Evolutionary conservation across 23 tunicate genomes (phyloP).

Genomic region (Diplosoma virens): DNA sequence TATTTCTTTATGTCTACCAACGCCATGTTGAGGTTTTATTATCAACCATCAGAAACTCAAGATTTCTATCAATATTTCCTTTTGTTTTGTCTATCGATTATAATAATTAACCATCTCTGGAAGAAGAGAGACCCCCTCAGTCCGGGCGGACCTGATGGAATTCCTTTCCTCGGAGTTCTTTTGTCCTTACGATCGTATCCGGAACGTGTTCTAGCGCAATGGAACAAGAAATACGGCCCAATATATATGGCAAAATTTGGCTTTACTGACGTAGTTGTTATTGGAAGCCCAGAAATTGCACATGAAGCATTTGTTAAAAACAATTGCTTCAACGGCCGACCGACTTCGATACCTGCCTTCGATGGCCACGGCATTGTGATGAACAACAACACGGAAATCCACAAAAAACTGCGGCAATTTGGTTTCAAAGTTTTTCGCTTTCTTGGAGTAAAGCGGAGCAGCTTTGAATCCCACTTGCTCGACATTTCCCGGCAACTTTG

Average conservation of each 20-base stretch:
- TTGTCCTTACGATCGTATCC: conserved; percentile 25
- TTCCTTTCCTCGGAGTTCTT: conserved; percentile 46
- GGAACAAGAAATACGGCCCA: conserved; percentile 55
- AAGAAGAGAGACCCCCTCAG: not conserved
- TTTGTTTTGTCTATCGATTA: too few relatives aligned
- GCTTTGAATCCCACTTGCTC: conserved; percentile 39
- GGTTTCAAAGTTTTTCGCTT: conserved; percentile 36
- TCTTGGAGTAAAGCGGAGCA: conserved; percentile 59
- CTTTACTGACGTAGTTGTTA: not conserved
- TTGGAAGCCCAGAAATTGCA: conserved; percentile 51
- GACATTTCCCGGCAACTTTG: not conserved
- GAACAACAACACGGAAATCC: conserved; percentile 22
- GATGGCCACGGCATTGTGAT: conserved; percentile 37
- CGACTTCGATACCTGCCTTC: conserved; percentile 23
- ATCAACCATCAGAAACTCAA: too few relatives aligned
- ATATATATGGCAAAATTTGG: conserved; percentile 51
- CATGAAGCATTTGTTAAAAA: conserved; percentile 62
- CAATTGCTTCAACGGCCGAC: conserved; percentile 38
- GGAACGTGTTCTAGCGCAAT: conserved; percentile 28
- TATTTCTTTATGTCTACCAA: too few relatives aligned
- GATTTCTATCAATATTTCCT: too few relatives aligned
- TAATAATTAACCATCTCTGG: too few relatives aligned
- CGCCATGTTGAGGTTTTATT: too few relatives aligned
- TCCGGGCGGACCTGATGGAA: conserved; percentile 43
- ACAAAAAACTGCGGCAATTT: conserved; percentile 71